Evolutionary conservation across 1,140 invertebrate species (phyloP), one percentile per base, ranked within the genome.

Genomic region (Akabosia matsudoensis): DNA sequence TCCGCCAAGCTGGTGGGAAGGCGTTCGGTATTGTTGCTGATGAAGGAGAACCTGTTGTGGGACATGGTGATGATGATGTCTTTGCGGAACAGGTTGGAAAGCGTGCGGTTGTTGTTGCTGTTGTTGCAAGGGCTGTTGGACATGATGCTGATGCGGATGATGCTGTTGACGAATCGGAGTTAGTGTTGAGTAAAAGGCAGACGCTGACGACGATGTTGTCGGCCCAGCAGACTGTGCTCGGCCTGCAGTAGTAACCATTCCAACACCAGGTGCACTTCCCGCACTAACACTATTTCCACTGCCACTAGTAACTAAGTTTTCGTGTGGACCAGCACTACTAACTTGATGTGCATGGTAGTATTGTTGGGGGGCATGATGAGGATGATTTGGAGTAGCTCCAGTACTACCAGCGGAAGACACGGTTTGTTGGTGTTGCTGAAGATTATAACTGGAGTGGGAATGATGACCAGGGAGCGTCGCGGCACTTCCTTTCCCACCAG

Each of bases 181-280:
- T 67, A 67, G 22, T 30, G 61, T 67, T 4, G 70, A 72, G 22
- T 72, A 72, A 26, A 72, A 72, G 33, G 70, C 70, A 51, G 70
- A 72, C 22, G 70, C 45, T 3, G 70, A 51, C 28, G 67, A 70
- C 22, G 28, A 70, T n/a, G 61, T n/a, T n/a, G n/a, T 67, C 1
- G 61, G 61, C 61, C 61, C 61, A 30, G 61, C 61, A 16, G 61
- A 67, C 31, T 67, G 61, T 67, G 61, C 61, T 31, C 70, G 70
- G 37, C 70, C 70, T 34, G 70, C 70, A 34, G 70, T 26, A 51
- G 70, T 72, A 34, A 72, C 70, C 70, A 72, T 72, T 34, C 70
- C 70, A 33, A 34, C 67, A 72, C 10, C 67, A 70, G 10, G 13
- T 30, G 10, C 33, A 33, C 67, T 30, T 13, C 70, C 22, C 34